Base-by-base conservation (phyloP, 2,888 invertebrate genomes). In the Pemphredon lugubris region DNA sequence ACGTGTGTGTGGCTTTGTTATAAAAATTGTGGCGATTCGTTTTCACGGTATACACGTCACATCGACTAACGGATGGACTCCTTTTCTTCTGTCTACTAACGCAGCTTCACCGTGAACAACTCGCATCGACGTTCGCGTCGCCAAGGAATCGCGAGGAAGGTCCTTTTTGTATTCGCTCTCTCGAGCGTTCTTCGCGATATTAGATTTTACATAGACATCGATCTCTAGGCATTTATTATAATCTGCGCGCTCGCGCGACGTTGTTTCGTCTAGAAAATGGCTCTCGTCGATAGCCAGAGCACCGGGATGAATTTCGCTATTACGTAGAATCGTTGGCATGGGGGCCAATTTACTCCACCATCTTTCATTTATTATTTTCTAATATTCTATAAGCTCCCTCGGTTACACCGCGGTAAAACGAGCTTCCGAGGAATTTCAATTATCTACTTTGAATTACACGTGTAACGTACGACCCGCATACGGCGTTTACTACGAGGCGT, bases 401-500 rank as follows among this genome's bases (percentile, higher is more conserved):
- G 42, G 32, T 14, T 9, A 11, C 14, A 21, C 18, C 42, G n/a
- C 9, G 42, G 3, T 3, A 18, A 37, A 34, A 61, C 26, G 39
- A 47, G 53, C 54, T 6, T 6, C 20, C 65, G 53, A 48, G 53
- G 1, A 47, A 21, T 21, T 51, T 51, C 23, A 20, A 21, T 58
- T 73, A 54, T 23, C 73, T 72, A 74, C 40, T 42, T 42, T 53
- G 16, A 20, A 37, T 32, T 57, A 58, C 20, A 37, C 39, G 44
- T 37, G 26, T 34, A 30, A 45, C 73, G 73, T 69, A 75, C 63
- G 70, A 70, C 65, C 75, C 57, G 66, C 74, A 60, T 66, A 75
- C 75, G 70, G 51, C 59, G 37, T 59, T 75, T 32, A 20, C 67
- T 77, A 77, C 21, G 16, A 67, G 83, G 40, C 77, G 73, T 54